Percentiles rank a stretch among this genome's conserved stretches.
Conservation (phyloP, 2,797 vertebrate genomes). For the Periophthalmus magnuspinnatus region DNA sequence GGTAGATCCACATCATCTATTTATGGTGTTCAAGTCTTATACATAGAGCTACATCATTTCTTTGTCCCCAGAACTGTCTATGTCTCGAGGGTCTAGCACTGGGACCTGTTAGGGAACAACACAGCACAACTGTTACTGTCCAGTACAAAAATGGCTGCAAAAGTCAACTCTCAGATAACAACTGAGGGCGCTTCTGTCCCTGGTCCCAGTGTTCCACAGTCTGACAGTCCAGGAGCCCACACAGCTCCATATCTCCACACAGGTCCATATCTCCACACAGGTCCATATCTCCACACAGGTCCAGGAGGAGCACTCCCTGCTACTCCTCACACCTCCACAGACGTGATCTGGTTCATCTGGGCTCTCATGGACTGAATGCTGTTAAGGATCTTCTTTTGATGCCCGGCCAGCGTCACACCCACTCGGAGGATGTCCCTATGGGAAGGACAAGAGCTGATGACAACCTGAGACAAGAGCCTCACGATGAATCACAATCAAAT, state of each 20-base stretch:
- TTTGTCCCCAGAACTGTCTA: not conserved
- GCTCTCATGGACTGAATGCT: slow-evolving; percentile 97
- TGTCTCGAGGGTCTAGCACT: not conserved
- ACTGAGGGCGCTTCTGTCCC: slow-evolving; percentile 2
- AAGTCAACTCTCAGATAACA: not conserved
- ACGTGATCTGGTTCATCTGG: slow-evolving; percentile 98
- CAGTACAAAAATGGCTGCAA: not conserved
- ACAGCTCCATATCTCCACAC: not conserved
- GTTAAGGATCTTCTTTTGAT: slow-evolving; percentile 98
- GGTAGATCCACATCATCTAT: too few species aligned
- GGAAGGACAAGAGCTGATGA: slow-evolving; percentile 9
- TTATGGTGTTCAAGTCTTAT: not conserved
- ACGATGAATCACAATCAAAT: too few species aligned
- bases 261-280: not conserved
- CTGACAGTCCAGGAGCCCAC: not conserved
- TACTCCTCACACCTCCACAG: slow-evolving; percentile 90
- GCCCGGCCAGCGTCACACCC: slow-evolving; percentile 91
- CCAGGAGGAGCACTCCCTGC: too few species aligned
- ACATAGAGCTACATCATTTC: not conserved
- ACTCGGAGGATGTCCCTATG: slow-evolving; percentile 90
- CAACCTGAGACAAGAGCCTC: not conserved
- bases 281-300: not conserved
- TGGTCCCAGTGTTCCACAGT: slow-evolving; percentile 1
- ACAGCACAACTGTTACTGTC: not conserved
- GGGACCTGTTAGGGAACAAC: not conserved